Base-by-base conservation (phyloP, 2,888 invertebrate genomes). In the Mesorhabditis sp. region DNA sequence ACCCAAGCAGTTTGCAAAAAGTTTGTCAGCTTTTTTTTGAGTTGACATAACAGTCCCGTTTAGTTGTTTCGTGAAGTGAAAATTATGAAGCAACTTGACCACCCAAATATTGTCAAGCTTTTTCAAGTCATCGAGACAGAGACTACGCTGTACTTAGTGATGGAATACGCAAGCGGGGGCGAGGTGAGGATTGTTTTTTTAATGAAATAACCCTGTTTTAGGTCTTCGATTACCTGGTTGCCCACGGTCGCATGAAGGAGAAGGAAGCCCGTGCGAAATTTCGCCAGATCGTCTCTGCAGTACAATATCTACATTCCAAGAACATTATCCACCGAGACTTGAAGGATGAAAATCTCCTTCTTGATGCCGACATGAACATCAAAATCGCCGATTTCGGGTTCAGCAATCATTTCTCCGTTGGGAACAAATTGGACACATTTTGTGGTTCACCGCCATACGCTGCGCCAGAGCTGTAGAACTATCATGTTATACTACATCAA, bases 251-350 rank as follows among this genome's bases (percentile, higher is more conserved):
- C n/a, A 87, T 87, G 86, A 87, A 87, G 74, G 87, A 87, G 76
- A 87, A 87, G 75, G 87, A 87, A 71, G 87, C 87, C 41, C 65
- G 87, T 13, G 84, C 86, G 50, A 87, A 87, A 77, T 87, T 87
- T 74, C 78, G 87, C 28, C 87, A 87, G 91, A 99, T 99, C 87
- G 97, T 99, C 75, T 98, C 97, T 81, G 97, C 98, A 85, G 98
- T 99, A 86, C 98, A 99, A 90, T 99, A 99, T 90, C 96, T 98
- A 89, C 98, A 99, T 89, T 97, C 98, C 90, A 98, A 98, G 89
- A 92, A 95, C 89, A 98, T 99, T 87, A 98, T 99, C 87, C 98
- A 99, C 90, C 92, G 72, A 65, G 74, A 78, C 58, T 66, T 77
- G 68, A 86, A 96, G 92, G 98, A 98, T 87, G 98, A 99, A 90